Conservation (phyloP, 2,113 vertebrate species). For the Lates calcarifer region DNA sequence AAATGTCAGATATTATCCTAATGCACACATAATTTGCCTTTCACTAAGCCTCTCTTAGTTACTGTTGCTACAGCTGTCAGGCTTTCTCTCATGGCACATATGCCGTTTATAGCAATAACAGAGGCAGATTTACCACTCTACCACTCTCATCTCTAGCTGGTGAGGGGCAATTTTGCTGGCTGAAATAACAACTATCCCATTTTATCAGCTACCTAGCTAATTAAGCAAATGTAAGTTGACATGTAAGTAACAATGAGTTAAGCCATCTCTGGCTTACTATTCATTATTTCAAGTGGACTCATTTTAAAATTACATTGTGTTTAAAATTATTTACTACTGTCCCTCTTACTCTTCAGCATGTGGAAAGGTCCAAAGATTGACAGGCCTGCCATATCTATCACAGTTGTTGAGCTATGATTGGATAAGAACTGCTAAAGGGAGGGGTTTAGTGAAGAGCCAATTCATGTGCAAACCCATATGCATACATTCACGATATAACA, state of each 20-base stretch:
- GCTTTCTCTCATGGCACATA: not conserved
- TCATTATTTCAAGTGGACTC: no score
- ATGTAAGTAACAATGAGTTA: no score
- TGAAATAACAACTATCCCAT: no score
- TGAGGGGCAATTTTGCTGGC: no score
- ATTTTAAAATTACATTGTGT: no score
- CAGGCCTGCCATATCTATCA: not conserved
- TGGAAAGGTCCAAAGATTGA: no score
- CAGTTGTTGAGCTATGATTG: not conserved
- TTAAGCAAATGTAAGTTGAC: no score
- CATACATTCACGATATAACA: no score
- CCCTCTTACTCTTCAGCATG: no score
- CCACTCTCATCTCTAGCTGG: not conserved
- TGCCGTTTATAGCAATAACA: not conserved
- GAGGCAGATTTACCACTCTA: not conserved
- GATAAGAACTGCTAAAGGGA: not conserved
- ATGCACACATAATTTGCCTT: not conserved
- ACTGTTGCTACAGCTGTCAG: not conserved
- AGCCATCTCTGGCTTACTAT: no score
- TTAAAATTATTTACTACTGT: no score
- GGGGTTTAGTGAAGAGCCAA: not conserved
- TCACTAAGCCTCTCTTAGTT: not conserved
- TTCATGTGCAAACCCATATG: slow-evolving; percentile 2
- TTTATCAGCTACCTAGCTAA: no score
- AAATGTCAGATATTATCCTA: slow-evolving; percentile 3